Evolutionary conservation across 2,113 vertebrate species (phyloP), one percentile per base, ranked within the genome.

Genomic region (Corydoras sp.): DNA sequence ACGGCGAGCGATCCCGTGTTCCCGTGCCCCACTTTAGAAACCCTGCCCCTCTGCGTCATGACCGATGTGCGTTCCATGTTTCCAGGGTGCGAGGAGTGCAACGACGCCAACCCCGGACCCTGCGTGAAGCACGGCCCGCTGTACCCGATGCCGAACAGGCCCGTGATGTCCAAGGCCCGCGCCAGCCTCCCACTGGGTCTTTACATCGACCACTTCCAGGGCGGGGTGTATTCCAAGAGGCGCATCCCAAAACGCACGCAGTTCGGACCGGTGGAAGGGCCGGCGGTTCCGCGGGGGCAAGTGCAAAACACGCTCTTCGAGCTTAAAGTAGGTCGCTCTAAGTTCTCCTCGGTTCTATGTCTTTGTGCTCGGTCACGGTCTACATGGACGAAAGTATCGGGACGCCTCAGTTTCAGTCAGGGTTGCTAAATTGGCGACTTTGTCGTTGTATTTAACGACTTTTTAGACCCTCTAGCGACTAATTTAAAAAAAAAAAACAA

Each of bases 31-130:
- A 0, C 2, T 43, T 24, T 1, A 24, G 2, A 43, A 43, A 43
- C 35, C 35, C 35, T 2, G 4, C 35, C 35, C 35, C 7, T 58
- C 43, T n/a, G 13, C 2, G n/a, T 18, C 63, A 8, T 62, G 31
- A 24, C 15, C 10, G 0, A n/a, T 48, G 4, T 2, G 13, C 18
- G 14, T 53, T 32, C 18, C 30, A 31, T 77, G 9, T 79, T 50
- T 58, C 15, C 71, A 99, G 97, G 97, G 97, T 99, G 97, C 64
- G 97, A 99, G 78, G 97, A 99, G 78, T 99, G 97, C 68, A 98
- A 95, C 24, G 91, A 85, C 0, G 88, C 94, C 0, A 96, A 98
- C 82, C 84, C 93, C 4, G 92, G 93, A 0, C 92, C 92, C 65
- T 99, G 97, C 78, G 83, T 90, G 0, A 93, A 95, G 62, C 97